Conservation (phyloP, 1,140 invertebrate genomes). For the Panulirus ornatus region DNA sequence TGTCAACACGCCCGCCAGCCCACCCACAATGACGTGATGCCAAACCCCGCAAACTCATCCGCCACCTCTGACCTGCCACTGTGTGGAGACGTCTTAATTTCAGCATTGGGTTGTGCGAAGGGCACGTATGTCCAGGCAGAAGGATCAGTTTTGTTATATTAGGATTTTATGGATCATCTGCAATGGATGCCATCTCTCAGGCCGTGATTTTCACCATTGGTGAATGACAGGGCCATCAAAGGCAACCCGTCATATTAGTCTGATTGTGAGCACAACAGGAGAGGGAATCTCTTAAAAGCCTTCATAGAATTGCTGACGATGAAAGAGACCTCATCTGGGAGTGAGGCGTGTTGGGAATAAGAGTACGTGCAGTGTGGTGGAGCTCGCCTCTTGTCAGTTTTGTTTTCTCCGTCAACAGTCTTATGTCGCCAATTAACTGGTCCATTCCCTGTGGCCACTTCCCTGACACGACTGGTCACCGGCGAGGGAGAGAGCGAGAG, state of each 20-base stretch:
- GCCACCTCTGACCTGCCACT: background rate
- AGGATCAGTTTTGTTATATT: too few species aligned
- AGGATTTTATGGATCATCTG: too few species aligned
- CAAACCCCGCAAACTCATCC: background rate
- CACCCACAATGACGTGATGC: background rate
- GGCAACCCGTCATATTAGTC: too few species aligned
- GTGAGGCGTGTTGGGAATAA: background rate
- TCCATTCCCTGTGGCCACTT: background rate
- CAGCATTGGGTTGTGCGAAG: too few species aligned
- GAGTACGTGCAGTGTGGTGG: background rate
- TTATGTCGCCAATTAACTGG: constrained; percentile 9
- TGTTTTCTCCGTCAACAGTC: constrained; percentile 33
- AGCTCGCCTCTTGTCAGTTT: background rate
- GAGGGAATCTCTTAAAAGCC: too few species aligned
- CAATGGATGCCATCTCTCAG: too few species aligned
- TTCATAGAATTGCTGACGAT: background rate
- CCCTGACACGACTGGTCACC: background rate
- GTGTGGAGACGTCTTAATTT: background rate
- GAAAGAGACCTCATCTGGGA: background rate
- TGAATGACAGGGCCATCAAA: too few species aligned
- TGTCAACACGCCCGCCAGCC: constrained; percentile 38
- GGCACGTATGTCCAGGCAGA: too few species aligned
- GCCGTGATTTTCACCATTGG: too few species aligned
- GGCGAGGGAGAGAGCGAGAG: background rate
- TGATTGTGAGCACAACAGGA: too few species aligned